Percentiles rank a stretch among this genome's conserved stretches.
Evolutionary conservation across 1,140 invertebrate genomes (phyloP).

Genomic region (Bombyx mandarina): DNA sequence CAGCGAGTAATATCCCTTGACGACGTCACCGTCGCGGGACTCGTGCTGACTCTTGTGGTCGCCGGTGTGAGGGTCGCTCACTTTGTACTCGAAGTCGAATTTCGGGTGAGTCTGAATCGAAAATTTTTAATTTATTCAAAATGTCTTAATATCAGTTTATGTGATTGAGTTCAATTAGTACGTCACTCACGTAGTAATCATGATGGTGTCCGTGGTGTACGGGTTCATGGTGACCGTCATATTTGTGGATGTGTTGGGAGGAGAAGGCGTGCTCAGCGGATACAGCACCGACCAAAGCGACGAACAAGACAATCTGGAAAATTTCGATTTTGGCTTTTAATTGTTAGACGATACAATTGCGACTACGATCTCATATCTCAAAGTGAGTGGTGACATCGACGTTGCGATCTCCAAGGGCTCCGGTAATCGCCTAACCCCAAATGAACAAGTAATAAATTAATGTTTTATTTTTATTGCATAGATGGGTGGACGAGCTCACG

Average conservation of each 20-base stretch:
- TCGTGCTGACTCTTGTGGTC: too few species aligned
- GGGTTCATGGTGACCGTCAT: conserved; percentile 30
- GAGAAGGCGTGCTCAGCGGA: conserved; percentile 15
- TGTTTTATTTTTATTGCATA: too few species aligned
- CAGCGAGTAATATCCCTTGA: too few species aligned
- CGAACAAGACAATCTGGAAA: conserved; percentile 1
- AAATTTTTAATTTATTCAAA: not conserved
- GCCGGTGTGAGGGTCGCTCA: conserved; percentile 56
- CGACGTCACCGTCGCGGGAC: too few species aligned
- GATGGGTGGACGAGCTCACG: too few species aligned
- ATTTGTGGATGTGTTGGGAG: conserved; percentile 34
- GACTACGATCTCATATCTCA: not conserved
- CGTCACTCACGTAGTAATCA: conserved; percentile 14
- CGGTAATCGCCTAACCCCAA: too few species aligned
- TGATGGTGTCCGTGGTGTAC: conserved; percentile 14
- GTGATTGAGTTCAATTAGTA: too few species aligned
- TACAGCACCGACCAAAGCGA: not conserved
- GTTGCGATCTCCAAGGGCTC: too few species aligned
- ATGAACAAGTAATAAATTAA: too few species aligned
- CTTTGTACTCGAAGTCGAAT: conserved; percentile 40
- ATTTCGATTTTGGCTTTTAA: not conserved
- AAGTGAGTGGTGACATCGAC: too few species aligned
- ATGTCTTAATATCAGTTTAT: not conserved
- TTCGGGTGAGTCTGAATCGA: conserved; percentile 27
- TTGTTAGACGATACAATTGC: not conserved